Percentiles rank a stretch among this genome's conserved stretches.
Evolutionary conservation across 2,888 invertebrate species (phyloP).

Genomic region (Ommatoiulus sabulosus): DNA sequence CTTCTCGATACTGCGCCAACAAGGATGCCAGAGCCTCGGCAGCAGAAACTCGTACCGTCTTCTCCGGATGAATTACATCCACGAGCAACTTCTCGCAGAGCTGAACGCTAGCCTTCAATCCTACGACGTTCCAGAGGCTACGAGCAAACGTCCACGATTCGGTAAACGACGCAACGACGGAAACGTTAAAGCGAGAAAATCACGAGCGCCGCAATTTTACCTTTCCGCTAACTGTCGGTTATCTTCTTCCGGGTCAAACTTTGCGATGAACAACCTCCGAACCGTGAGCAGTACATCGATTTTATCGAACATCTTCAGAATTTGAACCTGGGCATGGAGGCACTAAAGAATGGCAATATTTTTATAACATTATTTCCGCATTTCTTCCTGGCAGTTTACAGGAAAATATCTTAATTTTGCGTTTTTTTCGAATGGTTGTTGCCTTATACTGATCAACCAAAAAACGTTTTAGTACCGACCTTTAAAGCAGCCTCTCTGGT

Average conservation of each 20-base stretch:
- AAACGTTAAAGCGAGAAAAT: not conserved
- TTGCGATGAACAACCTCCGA: constrained; percentile 84
- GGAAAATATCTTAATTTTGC: no score
- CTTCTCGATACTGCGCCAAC: constrained; percentile 71
- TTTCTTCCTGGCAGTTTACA: no score
- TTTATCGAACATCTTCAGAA: constrained; percentile 73
- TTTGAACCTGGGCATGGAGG: constrained; percentile 74
- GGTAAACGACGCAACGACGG: not conserved
- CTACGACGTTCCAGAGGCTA: constrained; percentile 64
- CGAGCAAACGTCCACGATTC: not conserved
- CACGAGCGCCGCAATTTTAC: constrained; percentile 61
- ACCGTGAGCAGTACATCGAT: constrained; percentile 68
- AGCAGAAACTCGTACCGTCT: constrained; percentile 85
- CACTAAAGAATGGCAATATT: constrained; percentile 52
- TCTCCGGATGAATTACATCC: constrained; percentile 83
- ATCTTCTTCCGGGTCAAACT: constrained; percentile 81
- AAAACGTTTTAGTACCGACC: no score
- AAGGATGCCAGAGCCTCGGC: constrained; percentile 82
- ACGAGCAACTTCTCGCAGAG: constrained; percentile 61
- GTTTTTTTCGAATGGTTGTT: no score
- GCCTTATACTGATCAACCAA: no score
- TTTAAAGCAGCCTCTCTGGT: constrained; percentile 77
- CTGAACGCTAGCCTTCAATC: constrained; percentile 58
- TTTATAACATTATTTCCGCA: no score
- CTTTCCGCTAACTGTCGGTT: constrained; percentile 72